phyloP scores from a whole-genome alignment of 2,797 vertebrate species.

The Rhabdomys pumilio region DNA sequence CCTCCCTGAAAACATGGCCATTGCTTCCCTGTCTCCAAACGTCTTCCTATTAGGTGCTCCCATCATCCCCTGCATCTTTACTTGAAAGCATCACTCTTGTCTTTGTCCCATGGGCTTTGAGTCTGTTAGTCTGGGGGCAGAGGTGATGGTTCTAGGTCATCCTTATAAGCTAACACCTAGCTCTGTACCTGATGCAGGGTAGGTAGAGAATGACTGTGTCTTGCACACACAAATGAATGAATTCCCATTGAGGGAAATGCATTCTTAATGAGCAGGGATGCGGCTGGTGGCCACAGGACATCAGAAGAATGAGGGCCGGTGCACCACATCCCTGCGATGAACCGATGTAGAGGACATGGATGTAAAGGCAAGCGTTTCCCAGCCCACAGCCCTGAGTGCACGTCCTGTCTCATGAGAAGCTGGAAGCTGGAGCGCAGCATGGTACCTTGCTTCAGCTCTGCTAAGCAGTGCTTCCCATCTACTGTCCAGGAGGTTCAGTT shows the following conservation, averaged over 20 bases:
- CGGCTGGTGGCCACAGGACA: not conserved
- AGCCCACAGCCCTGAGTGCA: not conserved
- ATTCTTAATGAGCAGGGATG: not conserved
- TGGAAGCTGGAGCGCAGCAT: not conserved
- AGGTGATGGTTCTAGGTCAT: not conserved
- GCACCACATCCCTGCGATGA: not conserved
- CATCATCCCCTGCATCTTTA: not conserved
- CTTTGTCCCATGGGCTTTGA: not conserved
- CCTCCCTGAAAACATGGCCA: not conserved
- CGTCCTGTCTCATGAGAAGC: not conserved
- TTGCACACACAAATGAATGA: not conserved
- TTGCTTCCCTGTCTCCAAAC: not conserved
- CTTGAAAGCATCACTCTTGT: not conserved
- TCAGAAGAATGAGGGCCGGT: not conserved
- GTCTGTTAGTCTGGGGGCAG: not conserved
- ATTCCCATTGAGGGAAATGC: not conserved
- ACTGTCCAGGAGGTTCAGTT: conserved; percentile 94
- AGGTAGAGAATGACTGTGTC: not conserved
- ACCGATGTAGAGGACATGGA: not conserved
- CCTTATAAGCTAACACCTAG: not conserved
- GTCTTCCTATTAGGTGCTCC: not conserved
- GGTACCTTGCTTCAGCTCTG: conserved; percentile 96
- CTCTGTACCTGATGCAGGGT: not conserved
- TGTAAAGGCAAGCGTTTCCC: not conserved
- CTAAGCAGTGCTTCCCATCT: conserved; percentile 96